Evolutionary conservation across 2,888 invertebrate species (phyloP).

Genomic region (Elmis aenea): DNA sequence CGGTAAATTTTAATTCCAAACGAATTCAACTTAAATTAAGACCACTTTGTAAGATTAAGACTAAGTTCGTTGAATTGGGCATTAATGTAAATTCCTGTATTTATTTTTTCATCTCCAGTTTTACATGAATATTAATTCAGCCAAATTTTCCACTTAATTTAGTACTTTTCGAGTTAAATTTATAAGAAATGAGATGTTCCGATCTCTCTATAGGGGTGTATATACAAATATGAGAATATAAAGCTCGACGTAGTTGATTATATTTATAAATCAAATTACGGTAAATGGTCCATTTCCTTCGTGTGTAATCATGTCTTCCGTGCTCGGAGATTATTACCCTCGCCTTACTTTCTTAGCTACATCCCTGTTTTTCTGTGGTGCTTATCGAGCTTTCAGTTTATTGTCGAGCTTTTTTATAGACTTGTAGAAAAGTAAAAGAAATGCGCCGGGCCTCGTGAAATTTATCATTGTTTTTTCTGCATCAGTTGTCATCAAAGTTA

Average conservation of each 20-base stretch:
- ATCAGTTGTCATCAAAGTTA: conserved; percentile 12
- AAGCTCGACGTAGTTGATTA: conserved; percentile 30
- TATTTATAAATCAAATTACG: conserved; percentile 35
- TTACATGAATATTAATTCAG: too few relatives aligned
- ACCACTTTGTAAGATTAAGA: too few relatives aligned
- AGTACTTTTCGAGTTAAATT: too few relatives aligned
- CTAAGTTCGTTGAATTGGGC: too few relatives aligned
- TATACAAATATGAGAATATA: too few relatives aligned
- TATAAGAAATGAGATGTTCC: too few relatives aligned
- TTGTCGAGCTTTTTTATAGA: conserved; percentile 19
- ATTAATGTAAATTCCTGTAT: too few relatives aligned
- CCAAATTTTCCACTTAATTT: too few relatives aligned
- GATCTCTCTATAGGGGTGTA: too few relatives aligned
- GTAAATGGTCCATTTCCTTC: conserved; percentile 32
- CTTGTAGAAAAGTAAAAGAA: conserved; percentile 16
- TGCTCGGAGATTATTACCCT: conserved; percentile 31
- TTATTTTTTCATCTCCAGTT: too few relatives aligned
- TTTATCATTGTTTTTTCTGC: conserved; percentile 17
- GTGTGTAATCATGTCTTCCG: conserved; percentile 32
- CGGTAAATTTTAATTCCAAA: too few relatives aligned
- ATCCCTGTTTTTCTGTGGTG: conserved; percentile 15
- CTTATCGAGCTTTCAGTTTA: conserved; percentile 18
- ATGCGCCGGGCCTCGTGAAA: conserved; percentile 11
- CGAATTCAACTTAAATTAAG: too few relatives aligned
- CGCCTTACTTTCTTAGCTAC: conserved; percentile 23